A percentile compares a stretch with the other conserved stretches of the same genome.
These are phyloP conservation scores for Peucedramus taeniatus DNA, from an alignment of 2,113 vertebrate species.

Conservation along the genomic window DNA sequence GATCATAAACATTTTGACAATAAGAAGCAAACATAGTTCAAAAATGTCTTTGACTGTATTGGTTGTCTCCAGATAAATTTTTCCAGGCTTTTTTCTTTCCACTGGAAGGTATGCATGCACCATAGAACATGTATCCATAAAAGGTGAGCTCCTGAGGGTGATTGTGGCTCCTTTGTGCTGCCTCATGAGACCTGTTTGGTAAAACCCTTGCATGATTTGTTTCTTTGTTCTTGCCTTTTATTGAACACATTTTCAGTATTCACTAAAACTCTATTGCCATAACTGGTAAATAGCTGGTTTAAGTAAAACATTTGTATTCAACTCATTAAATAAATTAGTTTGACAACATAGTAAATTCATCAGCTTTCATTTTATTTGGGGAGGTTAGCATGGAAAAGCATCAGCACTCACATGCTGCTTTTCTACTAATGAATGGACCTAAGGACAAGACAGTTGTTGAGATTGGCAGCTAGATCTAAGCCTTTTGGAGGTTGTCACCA, in stretches of 20 bases:
- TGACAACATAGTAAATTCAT: background rate
- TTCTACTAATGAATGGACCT: slow-evolving; percentile 23
- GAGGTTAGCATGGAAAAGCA: slow-evolving; percentile 12
- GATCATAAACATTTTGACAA: background rate
- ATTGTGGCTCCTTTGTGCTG: background rate
- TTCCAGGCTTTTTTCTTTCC: background rate
- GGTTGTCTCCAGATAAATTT: background rate
- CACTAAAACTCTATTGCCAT: background rate
- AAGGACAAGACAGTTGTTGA: background rate
- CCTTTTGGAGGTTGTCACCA: background rate
- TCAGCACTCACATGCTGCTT: background rate
- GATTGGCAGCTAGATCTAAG: slow-evolving; percentile 10
- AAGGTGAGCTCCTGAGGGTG: background rate
- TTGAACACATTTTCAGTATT: background rate
- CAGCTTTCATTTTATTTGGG: background rate
- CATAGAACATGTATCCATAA: background rate
- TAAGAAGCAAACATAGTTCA: background rate
- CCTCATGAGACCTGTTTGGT: background rate
- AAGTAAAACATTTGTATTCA: background rate
- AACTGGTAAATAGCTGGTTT: background rate
- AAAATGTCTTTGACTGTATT: background rate
- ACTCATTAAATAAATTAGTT: background rate
- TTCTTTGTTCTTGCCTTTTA: background rate
- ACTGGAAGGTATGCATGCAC: background rate
- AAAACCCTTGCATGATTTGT: background rate